Base-by-base conservation (phyloP, 2,888 invertebrate species). In the Andrena dorsata region DNA sequence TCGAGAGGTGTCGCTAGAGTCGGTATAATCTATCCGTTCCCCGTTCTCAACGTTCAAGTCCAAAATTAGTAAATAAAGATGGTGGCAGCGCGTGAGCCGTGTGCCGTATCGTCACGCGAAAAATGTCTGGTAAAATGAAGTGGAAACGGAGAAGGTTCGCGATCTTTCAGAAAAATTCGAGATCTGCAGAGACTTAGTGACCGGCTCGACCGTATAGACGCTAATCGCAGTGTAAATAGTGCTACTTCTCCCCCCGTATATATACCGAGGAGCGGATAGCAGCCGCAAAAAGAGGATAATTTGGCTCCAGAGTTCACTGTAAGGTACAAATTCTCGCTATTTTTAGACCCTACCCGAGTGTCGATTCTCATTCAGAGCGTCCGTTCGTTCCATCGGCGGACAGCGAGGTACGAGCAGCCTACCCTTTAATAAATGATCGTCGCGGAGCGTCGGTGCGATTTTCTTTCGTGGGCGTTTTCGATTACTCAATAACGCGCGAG, bases 61-160 rank as follows among this genome's bases (percentile, higher is more conserved):
- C 93, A 93, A 93, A 93, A 93, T 93, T 93, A 93, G 93, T 93
- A 93, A 93, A 93, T 93, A 93, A 93, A 92, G 92, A 93, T 93
- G 93, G 92, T 91, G 91, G 91, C 91, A 90, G 88, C 88, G 89
- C 85, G 80, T 78, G 87, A 90, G 91, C 86, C 84, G 93, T 90
- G 90, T 89, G 90, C 87, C 85, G 85, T 89, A 88, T 91, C 90
- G 92, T 89, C 89, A 87, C 85, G 84, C 87, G 84, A 83, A 86
- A 89, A 87, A 91, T 91, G 92, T 89, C 90, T 86, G 86, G 68
- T 87, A 91, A 92, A 92, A 91, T 91, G 91, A 91, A 88, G 88
- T 90, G 90, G 88, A 91, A 90, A 88, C 86, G 89, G 76, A 86
- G 80, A 80, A 85, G 76, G 81, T 80, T 78, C 82, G 82, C 80